Base-by-base conservation (phyloP, 35 echinoderm and acorn worm genomes). In the Hemicentrotus pulcherrimus region DNA sequence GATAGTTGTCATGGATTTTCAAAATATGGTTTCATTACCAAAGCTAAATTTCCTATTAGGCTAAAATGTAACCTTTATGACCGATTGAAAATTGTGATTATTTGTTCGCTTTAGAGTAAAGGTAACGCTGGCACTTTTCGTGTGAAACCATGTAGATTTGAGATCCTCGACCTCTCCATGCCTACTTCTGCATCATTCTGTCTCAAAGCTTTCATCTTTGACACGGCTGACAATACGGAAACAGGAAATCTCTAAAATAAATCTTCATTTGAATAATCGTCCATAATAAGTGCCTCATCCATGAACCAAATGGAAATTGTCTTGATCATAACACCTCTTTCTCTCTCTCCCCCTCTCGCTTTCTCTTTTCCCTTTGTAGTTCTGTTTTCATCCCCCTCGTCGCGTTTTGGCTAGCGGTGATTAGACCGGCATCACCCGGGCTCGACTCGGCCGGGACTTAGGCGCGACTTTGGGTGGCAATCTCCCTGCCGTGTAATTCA, bases 401-500 rank as follows among this genome's bases (percentile, higher is more conserved):
- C 65, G 65, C 65, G 65, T 78, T 78, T 2, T 78, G 65, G 65
- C 65, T 78, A 78, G 65, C 65, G 65, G 65, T 78, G 65, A 78
- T 78, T 78, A 78, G 65, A 78, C 65, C 65, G 65, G 65, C 65
- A 78, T 78, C 65, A 18, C 65, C 65, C 65, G 65, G 65, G 65
- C 65, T n/a, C 65, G 65, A 78, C 65, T 78, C 65, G 65, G 65
- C 65, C 65, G 65, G 65, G 65, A 28, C 65, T 78, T 78, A 78
- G 65, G 65, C 65, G 65, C 65, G 65, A 78, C 65, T 78, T 90
- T 90, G 32, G 88, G 46, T 41, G 46, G 88, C 88, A 47, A 90
- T 90, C 88, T 90, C 88, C 88, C 88, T 33, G 88, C 88, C 88
- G 88, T 90, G 88, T 90, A 90, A 90, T 90, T 90, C 88, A 41